A percentile compares a stretch with the other conserved stretches of the same genome.
Conservation (phyloP, 2,113 vertebrate species). For the Callorhinus ursinus region DNA sequence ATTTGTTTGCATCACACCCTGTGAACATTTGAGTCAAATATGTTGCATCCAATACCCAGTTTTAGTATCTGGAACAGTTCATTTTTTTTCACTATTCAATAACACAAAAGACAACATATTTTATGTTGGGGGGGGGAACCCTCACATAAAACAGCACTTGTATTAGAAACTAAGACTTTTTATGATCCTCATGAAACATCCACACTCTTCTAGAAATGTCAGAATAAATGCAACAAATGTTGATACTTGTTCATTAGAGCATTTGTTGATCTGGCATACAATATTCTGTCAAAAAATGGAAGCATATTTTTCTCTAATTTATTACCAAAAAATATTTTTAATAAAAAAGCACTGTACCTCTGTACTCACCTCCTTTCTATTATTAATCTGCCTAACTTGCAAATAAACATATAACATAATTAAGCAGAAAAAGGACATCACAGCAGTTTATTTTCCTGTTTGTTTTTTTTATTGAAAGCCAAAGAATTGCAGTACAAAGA, state of each 20-base stretch:
- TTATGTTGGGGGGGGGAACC: not conserved
- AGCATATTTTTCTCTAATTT: constrained; percentile 1
- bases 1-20: constrained; percentile 69
- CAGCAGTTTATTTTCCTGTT: constrained; percentile 41
- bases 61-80: constrained; percentile 60
- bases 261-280: constrained; percentile 40
- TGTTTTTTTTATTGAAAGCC: constrained; percentile 57
- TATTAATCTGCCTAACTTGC: constrained; percentile 58
- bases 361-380: constrained; percentile 22
- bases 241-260: constrained; percentile 24
- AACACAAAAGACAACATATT: constrained; percentile 52
- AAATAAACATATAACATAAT: constrained; percentile 27
- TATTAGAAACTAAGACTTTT: constrained; percentile 35
- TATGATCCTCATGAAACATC: constrained; percentile 15
- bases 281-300: constrained; percentile 35
- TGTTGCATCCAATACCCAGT: constrained; percentile 17
- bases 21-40: constrained; percentile 65
- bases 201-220: not conserved
- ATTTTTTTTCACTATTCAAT: constrained; percentile 35
- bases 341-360: constrained; percentile 39
- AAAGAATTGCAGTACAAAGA: constrained; percentile 65
- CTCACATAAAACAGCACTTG: not conserved
- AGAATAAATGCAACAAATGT: constrained; percentile 31
- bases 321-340: constrained; percentile 54
- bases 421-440: constrained; percentile 66